Percentiles rank a stretch among this genome's conserved stretches.
These are phyloP conservation scores for Aptenodytes patagonicus DNA, from an alignment of 2,113 vertebrate genomes.

Conservation along the genomic window DNA sequence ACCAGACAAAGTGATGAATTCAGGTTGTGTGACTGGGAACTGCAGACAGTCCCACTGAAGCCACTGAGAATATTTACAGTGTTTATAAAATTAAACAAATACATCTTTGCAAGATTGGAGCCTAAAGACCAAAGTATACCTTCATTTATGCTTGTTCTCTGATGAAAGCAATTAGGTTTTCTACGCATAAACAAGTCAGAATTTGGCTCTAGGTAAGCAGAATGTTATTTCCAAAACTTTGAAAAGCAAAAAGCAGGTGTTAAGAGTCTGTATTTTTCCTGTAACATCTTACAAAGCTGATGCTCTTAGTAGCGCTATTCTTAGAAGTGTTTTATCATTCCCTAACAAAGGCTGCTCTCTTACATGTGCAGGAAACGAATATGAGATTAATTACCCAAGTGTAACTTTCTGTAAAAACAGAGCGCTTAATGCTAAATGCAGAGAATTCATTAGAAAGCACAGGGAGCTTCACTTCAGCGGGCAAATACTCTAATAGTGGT, in stretches of 20 bases:
- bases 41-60: background rate
- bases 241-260: slow-evolving; percentile 41
- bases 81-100: background rate
- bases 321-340: slow-evolving; percentile 71
- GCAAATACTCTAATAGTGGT: background rate
- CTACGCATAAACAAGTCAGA: background rate
- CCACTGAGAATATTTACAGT: background rate
- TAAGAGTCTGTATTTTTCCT: slow-evolving; percentile 8
- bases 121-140: background rate
- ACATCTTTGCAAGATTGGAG: background rate
- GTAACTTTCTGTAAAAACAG: slow-evolving; percentile 57
- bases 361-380: slow-evolving; percentile 50
- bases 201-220: background rate
- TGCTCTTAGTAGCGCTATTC: slow-evolving; percentile 54
- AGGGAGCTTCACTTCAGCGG: background rate
- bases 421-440: background rate
- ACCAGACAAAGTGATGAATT: background rate
- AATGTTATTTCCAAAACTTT: background rate
- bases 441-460: slow-evolving; percentile 46
- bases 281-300: slow-evolving; percentile 10
- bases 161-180: background rate
- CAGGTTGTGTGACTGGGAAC: background rate
- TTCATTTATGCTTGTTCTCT: background rate
- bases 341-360: slow-evolving; percentile 61
- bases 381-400: slow-evolving; percentile 57